phyloP scores from a whole-genome alignment of 2,113 vertebrate genomes.

The Alectura lathami region DNA sequence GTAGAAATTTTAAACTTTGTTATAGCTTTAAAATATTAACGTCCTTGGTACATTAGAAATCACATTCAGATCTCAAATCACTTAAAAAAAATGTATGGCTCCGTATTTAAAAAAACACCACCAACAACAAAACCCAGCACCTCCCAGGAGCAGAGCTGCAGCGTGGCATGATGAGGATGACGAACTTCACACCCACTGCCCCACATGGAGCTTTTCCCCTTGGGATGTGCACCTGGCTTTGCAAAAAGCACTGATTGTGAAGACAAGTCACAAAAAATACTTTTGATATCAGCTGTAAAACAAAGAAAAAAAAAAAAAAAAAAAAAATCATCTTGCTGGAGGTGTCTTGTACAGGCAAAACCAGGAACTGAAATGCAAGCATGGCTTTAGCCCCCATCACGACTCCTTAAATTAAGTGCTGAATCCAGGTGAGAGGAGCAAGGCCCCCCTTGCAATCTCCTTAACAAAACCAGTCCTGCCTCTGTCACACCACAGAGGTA shows the following conservation, averaged over 20 bases:
- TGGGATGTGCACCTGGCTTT: conserved; percentile 63
- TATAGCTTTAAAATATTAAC: conserved; percentile 81
- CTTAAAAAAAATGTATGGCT: conserved; percentile 76
- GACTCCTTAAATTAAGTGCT: conserved; percentile 14
- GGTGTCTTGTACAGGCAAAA: conserved; percentile 30
- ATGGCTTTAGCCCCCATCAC: conserved; percentile 26
- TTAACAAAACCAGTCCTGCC: neutral
- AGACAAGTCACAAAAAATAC: conserved; percentile 61
- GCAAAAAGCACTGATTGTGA: conserved; percentile 63
- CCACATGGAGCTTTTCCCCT: neutral
- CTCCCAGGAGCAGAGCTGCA: neutral
- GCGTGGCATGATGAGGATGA: neutral
- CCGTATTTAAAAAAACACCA: conserved; percentile 49
- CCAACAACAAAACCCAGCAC: conserved; percentile 41
- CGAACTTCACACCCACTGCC: neutral
- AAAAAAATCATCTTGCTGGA: conserved; percentile 47
- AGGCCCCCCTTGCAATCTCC: neutral
- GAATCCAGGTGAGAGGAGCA: neutral
- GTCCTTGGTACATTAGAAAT: conserved; percentile 79
- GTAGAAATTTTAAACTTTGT: conserved; percentile 80
- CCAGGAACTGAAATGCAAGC: conserved; percentile 29
- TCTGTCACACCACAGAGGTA: neutral
- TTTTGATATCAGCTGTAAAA: conserved; percentile 60
- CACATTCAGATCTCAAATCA: conserved; percentile 80
- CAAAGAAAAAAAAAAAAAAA: conserved; percentile 3